These are phyloP conservation scores for Terebella lapidaria DNA, from an alignment of 2,888 invertebrate genomes.

Conservation along the genomic window DNA sequence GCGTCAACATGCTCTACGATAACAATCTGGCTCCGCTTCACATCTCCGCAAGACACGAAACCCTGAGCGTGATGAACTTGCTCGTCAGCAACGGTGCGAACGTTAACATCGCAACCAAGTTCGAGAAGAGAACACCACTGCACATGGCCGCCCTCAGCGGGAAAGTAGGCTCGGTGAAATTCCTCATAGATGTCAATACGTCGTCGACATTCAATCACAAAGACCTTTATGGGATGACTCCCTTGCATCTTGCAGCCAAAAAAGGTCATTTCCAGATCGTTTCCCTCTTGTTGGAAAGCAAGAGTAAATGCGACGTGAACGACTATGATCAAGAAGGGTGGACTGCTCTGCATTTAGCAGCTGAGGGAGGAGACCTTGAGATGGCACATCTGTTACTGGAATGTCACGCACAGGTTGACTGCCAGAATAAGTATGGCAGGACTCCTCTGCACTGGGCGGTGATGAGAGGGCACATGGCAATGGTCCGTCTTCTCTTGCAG, in stretches of 20 bases:
- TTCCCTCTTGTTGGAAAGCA: slow-evolving; percentile 23
- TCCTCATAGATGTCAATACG: slow-evolving; percentile 24
- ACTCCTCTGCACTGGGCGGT: slow-evolving; percentile 41
- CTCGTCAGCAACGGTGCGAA: slow-evolving; percentile 24
- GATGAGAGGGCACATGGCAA: slow-evolving; percentile 29
- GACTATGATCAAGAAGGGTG: slow-evolving; percentile 39
- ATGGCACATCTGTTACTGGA: slow-evolving; percentile 33
- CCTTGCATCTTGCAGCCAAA: slow-evolving; percentile 43
- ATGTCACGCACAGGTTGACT: slow-evolving; percentile 29
- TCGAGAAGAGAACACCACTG: slow-evolving; percentile 37
- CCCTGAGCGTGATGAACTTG: slow-evolving; percentile 27
- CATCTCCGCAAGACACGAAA: slow-evolving; percentile 36
- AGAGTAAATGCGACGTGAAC: slow-evolving; percentile 32
- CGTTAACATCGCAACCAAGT: slow-evolving; percentile 15
- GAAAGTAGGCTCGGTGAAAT: slow-evolving; percentile 24
- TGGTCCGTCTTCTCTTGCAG: slow-evolving; percentile 30
- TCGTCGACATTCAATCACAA: slow-evolving; percentile 34
- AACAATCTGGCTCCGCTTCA: slow-evolving; percentile 37
- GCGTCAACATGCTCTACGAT: slow-evolving; percentile 27
- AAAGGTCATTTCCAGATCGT: slow-evolving; percentile 33
- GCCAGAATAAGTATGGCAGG: slow-evolving; percentile 33
- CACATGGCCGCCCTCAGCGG: slow-evolving; percentile 40
- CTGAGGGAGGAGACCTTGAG: slow-evolving; percentile 34
- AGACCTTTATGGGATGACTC: slow-evolving; percentile 43
- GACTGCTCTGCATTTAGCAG: slow-evolving; percentile 43